A percentile compares a stretch with the other conserved stretches of the same genome.
phyloP scores from a whole-genome alignment of 2,888 invertebrate species.

The Cheilosia impressa region DNA sequence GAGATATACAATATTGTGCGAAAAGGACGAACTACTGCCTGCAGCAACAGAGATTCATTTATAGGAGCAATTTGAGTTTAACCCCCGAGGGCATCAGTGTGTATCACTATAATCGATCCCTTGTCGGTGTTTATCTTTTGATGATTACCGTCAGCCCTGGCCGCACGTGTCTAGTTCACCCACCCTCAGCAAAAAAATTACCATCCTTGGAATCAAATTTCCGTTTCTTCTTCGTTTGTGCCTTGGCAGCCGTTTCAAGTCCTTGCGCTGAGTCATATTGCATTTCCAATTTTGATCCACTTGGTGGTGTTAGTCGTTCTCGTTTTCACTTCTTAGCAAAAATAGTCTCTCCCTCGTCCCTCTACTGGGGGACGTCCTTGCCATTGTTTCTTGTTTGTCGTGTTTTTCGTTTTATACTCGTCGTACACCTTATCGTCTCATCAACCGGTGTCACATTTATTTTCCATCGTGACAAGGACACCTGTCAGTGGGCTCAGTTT shows the following conservation, averaged over 20 bases:
- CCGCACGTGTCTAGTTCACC: slow-evolving; percentile 58
- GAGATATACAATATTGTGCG: slow-evolving; percentile 53
- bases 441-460: slow-evolving; percentile 74
- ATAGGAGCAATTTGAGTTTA: slow-evolving; percentile 8
- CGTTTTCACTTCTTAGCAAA: not conserved
- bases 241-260: slow-evolving; percentile 30
- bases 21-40: not conserved
- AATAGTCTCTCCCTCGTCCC: no score
- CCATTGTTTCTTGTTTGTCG: slow-evolving; percentile 35
- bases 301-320: slow-evolving; percentile 28
- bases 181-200: slow-evolving; percentile 12
- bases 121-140: slow-evolving; percentile 69
- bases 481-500: slow-evolving; percentile 61
- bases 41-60: not conserved
- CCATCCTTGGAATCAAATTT: slow-evolving; percentile 60
- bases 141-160: slow-evolving; percentile 38
- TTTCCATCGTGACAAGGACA: slow-evolving; percentile 71
- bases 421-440: slow-evolving; percentile 67
- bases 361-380: slow-evolving; percentile 20
- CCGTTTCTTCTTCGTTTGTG: slow-evolving; percentile 31
- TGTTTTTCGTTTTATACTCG: slow-evolving; percentile 21
- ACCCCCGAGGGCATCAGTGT: slow-evolving; percentile 44
- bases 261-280: slow-evolving; percentile 66
- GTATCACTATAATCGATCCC: slow-evolving; percentile 67
- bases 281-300: slow-evolving; percentile 69